Conservation (phyloP, 2,797 vertebrate species). For the Phoxinus dragarum region DNA sequence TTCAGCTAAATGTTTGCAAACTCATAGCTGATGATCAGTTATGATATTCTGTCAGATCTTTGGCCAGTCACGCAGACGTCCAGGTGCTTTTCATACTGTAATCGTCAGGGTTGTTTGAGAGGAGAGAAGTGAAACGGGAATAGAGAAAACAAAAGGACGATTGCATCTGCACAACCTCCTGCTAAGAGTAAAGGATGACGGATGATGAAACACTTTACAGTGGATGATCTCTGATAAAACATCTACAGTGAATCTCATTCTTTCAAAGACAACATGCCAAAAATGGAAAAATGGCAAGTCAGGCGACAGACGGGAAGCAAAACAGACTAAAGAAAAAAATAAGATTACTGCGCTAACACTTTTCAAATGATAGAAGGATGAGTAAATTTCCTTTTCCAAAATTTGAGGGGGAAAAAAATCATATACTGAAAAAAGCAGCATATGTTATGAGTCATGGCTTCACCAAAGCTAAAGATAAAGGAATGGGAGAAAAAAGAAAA, state of each 20-base stretch:
- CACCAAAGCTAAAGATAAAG: slow-evolving; percentile 71
- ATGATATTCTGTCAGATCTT: slow-evolving; percentile 71
- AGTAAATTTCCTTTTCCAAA: slow-evolving; percentile 76
- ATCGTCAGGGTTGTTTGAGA: slow-evolving; percentile 62
- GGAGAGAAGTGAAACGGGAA: slow-evolving; percentile 59
- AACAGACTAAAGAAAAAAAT: slow-evolving; percentile 64
- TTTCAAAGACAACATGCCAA: slow-evolving; percentile 16
- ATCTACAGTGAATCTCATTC: slow-evolving; percentile 29
- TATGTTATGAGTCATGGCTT: slow-evolving; percentile 82
- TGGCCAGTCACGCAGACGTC: slow-evolving; percentile 65
- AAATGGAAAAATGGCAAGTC: slow-evolving; percentile 19
- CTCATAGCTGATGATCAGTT: slow-evolving; percentile 64
- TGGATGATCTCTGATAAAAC: slow-evolving; percentile 16
- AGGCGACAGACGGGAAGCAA: slow-evolving; percentile 8
- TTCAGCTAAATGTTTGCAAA: slow-evolving; percentile 70
- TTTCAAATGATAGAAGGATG: slow-evolving; percentile 71
- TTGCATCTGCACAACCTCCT: slow-evolving; percentile 50
- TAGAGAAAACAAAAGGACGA: slow-evolving; percentile 44
- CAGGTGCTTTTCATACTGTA: slow-evolving; percentile 67
- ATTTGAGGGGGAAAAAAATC: slow-evolving; percentile 76
- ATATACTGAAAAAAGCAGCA: slow-evolving; percentile 80
- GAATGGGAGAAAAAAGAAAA: slow-evolving; percentile 38
- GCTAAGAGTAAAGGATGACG: slow-evolving; percentile 20
- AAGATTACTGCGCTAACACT: slow-evolving; percentile 65
- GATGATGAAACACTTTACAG: slow-evolving; percentile 21